Evolutionary conservation across 2,797 vertebrate species (phyloP).

Genomic region (Chaetodon trifasciatus): DNA sequence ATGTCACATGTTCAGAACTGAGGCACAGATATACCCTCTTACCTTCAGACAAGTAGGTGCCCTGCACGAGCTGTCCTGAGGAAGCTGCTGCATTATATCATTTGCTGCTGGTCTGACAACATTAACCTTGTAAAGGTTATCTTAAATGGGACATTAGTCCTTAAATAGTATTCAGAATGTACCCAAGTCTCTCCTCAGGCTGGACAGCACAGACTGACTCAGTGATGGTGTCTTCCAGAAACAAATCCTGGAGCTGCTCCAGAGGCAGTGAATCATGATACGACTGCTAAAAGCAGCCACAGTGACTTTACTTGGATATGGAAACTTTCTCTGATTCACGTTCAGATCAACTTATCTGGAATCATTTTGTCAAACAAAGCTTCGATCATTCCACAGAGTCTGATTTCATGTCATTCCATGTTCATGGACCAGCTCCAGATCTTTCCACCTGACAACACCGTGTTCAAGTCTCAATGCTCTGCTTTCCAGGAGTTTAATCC

Average conservation of each 20-base stretch:
- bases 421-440: constrained; percentile 9
- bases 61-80: neutral
- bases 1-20: neutral
- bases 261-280: constrained; percentile 32
- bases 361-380: neutral
- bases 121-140: neutral
- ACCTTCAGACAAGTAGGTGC: no score
- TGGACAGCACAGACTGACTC: constrained; percentile 17
- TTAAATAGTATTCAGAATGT: neutral
- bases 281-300: neutral
- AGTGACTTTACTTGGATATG: neutral
- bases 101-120: neutral
- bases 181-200: neutral
- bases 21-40: neutral
- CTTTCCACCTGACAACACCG: constrained; percentile 3
- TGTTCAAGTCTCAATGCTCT: neutral
- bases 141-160: neutral
- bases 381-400: neutral
- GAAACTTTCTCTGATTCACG: constrained; percentile 1
- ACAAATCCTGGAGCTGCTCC: constrained; percentile 29
- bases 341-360: constrained; percentile 2
- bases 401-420: neutral
- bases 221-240: constrained; percentile 10
- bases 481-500: constrained; percentile 92
- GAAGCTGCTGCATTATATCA: neutral